A percentile compares a stretch with the other conserved stretches of the same genome.
These are phyloP conservation scores for Cottus gobio DNA, from an alignment of 2,113 vertebrate genomes.

Conservation along the genomic window DNA sequence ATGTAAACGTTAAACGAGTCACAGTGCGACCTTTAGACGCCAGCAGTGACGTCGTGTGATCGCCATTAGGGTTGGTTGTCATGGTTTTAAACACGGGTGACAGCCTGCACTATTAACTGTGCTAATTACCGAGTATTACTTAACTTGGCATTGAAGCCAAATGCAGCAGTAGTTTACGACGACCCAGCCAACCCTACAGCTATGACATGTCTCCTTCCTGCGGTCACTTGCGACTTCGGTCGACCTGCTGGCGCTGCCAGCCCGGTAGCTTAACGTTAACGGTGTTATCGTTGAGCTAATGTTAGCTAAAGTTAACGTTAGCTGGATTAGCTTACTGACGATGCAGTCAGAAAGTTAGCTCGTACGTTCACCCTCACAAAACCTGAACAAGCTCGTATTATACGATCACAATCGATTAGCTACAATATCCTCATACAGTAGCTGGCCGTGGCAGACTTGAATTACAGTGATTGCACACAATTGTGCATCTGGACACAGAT, in stretches of 20 bases:
- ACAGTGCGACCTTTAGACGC: no score
- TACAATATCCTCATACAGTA: not conserved
- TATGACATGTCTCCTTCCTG: not conserved
- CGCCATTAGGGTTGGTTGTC: not conserved
- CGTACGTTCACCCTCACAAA: not conserved
- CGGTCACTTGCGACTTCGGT: no score
- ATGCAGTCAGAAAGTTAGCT: slow-evolving; percentile 67
- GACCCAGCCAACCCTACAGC: not conserved
- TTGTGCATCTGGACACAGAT: not conserved
- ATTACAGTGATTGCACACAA: not conserved
- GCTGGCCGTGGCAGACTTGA: not conserved
- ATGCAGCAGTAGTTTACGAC: not conserved
- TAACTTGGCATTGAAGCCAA: not conserved
- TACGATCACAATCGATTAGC: not conserved
- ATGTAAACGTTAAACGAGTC: not conserved
- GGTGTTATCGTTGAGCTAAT: slow-evolving; percentile 2
- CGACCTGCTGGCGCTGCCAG: not conserved
- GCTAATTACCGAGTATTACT: slow-evolving; percentile 29
- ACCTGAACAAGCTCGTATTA: not conserved
- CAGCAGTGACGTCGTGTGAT: not conserved
- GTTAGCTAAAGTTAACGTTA: slow-evolving; percentile 60
- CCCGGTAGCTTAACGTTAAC: not conserved
- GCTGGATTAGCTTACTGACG: slow-evolving; percentile 59
- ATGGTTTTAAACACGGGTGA: not conserved
- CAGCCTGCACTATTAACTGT: not conserved